These are phyloP conservation scores for Pristionchus arcanus DNA, from an alignment of 2,888 invertebrate species.

Conservation along the genomic window DNA sequence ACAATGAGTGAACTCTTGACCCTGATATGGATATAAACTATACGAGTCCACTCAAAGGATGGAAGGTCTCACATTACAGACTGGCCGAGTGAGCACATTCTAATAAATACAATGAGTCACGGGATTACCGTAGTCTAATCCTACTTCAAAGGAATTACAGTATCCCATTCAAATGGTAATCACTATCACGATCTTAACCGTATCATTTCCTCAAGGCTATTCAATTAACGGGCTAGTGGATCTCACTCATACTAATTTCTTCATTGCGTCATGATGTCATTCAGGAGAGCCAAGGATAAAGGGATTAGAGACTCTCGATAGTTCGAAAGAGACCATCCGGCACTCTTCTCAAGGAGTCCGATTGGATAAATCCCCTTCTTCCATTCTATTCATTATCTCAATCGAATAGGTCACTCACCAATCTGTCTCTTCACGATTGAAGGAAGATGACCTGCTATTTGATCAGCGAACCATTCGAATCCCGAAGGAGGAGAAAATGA, in stretches of 20 bases:
- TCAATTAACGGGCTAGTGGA: constrained; percentile 34
- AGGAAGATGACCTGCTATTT: constrained; percentile 78
- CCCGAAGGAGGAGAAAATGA: constrained; percentile 61
- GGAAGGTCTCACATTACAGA: constrained; percentile 33
- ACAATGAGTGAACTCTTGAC: constrained; percentile 50
- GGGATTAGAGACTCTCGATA: constrained; percentile 49
- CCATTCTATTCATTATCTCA: background rate
- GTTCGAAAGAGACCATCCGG: constrained; percentile 41
- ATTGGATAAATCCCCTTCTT: background rate
- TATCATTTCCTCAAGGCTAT: constrained; percentile 6
- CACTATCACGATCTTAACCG: constrained; percentile 13
- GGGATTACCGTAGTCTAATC: constrained; percentile 1
- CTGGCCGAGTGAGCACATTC: constrained; percentile 2
- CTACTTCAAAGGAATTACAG: constrained; percentile 24
- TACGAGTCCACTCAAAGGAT: constrained; percentile 34
- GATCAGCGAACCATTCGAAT: constrained; percentile 73
- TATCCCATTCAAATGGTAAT: background rate
- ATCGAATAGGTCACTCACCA: constrained; percentile 63
- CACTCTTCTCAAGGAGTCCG: background rate
- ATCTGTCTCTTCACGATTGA: constrained; percentile 77
- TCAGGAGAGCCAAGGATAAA: constrained; percentile 50
- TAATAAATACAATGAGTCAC: background rate
- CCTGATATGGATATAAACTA: constrained; percentile 48
- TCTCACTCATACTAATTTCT: constrained; percentile 34
- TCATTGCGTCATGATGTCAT: constrained; percentile 33